phyloP scores from a whole-genome alignment of 2,888 invertebrate genomes.

The Cabera pusaria region DNA sequence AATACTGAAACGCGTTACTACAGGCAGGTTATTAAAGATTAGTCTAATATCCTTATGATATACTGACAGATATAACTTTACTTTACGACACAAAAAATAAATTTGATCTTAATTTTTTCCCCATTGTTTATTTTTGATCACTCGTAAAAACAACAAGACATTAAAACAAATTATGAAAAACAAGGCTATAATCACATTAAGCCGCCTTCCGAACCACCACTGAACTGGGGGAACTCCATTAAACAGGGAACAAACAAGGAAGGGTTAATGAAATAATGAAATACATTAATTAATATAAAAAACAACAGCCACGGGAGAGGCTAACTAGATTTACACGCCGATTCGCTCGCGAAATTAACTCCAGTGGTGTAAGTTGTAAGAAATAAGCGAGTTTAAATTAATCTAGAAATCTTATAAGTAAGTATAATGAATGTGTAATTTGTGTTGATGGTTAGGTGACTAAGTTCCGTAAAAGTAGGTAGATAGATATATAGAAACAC shows the following conservation, averaged over 20 bases:
- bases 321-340: conserved; percentile 50
- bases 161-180: conserved; percentile 18
- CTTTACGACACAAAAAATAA: too few relatives aligned
- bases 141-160: conserved; percentile 10
- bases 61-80: too few relatives aligned
- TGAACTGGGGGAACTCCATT: conserved; percentile 22
- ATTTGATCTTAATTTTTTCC: too few relatives aligned
- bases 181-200: conserved; percentile 21
- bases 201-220: conserved; percentile 8
- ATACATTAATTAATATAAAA: conserved; percentile 49
- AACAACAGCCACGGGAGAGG: conserved; percentile 40
- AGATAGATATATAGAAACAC: too few relatives aligned
- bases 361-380: conserved; percentile 10
- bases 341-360: conserved; percentile 48
- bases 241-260: conserved; percentile 40
- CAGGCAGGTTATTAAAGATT: too few relatives aligned
- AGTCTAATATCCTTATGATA: too few relatives aligned
- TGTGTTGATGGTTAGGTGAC: too few relatives aligned
- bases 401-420: too few relatives aligned
- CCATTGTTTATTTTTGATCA: too few relatives aligned
- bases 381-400: conserved; percentile 8
- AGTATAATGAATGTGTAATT: too few relatives aligned
- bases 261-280: conserved; percentile 50
- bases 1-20: too few relatives aligned
- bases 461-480: too few relatives aligned